These are phyloP conservation scores for Popillia japonica DNA, from an alignment of 1,140 invertebrate species.

Conservation along the genomic window DNA sequence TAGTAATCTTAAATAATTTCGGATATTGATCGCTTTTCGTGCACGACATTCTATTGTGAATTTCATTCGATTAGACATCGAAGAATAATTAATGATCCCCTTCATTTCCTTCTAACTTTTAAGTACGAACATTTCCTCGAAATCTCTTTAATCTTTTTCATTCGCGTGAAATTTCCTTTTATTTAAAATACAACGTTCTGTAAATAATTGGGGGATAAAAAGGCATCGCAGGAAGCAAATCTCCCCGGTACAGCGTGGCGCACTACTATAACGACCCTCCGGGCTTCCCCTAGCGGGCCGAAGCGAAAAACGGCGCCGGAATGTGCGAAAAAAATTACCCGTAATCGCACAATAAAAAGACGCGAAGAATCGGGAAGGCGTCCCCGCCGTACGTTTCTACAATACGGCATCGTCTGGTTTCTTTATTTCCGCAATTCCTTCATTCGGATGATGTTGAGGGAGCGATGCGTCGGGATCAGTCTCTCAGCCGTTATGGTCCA, in stretches of 20 bases:
- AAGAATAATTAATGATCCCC: too few relatives aligned
- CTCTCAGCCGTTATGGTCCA: conserved; percentile 12
- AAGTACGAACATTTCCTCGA: neutral
- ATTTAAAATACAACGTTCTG: conserved; percentile 25
- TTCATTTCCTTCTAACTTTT: neutral
- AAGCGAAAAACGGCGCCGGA: neutral
- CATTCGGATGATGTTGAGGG: conserved; percentile 28
- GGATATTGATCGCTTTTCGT: too few relatives aligned
- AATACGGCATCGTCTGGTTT: conserved; percentile 9
- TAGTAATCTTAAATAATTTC: too few relatives aligned
- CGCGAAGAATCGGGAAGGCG: neutral
- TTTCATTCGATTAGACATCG: too few relatives aligned
- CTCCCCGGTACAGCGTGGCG: neutral
- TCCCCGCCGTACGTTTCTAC: neutral
- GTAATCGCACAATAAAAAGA: conserved; percentile 30
- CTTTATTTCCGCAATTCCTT: conserved; percentile 33
- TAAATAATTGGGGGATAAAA: conserved; percentile 30
- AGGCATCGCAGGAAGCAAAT: neutral
- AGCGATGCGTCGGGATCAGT: conserved; percentile 2
- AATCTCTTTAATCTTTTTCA: neutral
- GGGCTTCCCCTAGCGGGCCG: neutral
- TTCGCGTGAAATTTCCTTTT: neutral
- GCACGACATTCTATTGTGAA: too few relatives aligned
- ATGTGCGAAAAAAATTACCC: conserved; percentile 31
- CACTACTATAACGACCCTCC: neutral